Conservation (phyloP, 1,140 invertebrate species). For the Vollenhovia emeryi region DNA sequence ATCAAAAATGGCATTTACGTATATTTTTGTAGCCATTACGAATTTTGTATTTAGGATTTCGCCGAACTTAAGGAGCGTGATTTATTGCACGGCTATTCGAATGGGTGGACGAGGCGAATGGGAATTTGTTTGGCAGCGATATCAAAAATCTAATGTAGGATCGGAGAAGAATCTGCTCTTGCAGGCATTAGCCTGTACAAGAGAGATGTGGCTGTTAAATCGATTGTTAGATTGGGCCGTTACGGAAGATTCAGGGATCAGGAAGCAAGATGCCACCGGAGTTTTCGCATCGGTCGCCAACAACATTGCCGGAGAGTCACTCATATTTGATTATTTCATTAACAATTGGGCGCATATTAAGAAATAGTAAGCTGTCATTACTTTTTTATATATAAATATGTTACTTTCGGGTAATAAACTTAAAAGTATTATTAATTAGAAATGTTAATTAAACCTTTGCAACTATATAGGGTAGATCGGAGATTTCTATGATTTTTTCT, state of each 20-base stretch:
- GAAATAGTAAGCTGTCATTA: constrained; percentile 88
- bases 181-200: constrained; percentile 91
- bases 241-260: constrained; percentile 90
- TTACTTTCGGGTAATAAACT: no score
- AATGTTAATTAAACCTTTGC: background rate
- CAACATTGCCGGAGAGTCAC: constrained; percentile 90
- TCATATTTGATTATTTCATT: constrained; percentile 91
- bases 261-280: constrained; percentile 91
- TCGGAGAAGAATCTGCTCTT: constrained; percentile 92
- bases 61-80: constrained; percentile 91
- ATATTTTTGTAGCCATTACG: background rate
- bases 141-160: constrained; percentile 89
- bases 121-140: constrained; percentile 93
- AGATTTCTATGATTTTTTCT: background rate
- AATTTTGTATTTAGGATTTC: constrained; percentile 88
- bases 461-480: background rate
- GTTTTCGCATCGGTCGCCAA: constrained; percentile 90
- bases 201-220: constrained; percentile 91
- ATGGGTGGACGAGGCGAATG: constrained; percentile 93
- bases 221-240: constrained; percentile 91
- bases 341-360: constrained; percentile 90
- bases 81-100: constrained; percentile 94
- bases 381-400: background rate
- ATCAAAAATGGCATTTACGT: background rate
- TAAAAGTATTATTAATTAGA: no score